Base-by-base conservation (phyloP, 2,888 invertebrate species). In the Athrips mouffetella region DNA sequence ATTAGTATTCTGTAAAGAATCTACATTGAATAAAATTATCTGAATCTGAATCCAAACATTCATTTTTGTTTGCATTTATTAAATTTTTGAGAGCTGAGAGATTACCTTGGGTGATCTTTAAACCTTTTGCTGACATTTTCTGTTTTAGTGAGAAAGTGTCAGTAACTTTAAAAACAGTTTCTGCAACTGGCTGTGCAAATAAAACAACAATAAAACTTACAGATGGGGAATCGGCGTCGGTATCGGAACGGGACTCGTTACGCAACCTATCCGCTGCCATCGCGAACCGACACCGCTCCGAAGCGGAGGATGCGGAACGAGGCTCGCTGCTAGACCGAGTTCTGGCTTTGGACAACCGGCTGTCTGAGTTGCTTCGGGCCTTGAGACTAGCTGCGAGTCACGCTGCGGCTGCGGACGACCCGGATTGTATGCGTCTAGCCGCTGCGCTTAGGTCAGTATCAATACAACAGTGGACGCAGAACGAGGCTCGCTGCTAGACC, bases 211-310 rank as follows among this genome's bases (percentile, higher is more conserved):
- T 45, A 15, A 6, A 23, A 1, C 5, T 48, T 44, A 0, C 57
- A 75, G 72, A 76, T 11, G 63, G 68, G 20, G 73, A 78, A 50
- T 79, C 77, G 0, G 74, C 63, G 6, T 80, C 75, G 52, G 88
- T 60, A 60, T 84, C 85, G 5, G 88, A 89, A 60, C 90, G 91
- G 58, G 94, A 94, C 66, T 94, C 94, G 33, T 89, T 95, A 33
- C 94, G 94, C 63, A 94, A 93, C 73, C 80, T 95, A 6, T 93
- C 94, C 0, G 94, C 94, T 60, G 93, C 94, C 46, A 94, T 94
- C 68, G 89, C 93, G 42, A 90, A 91, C 67, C 90, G 94, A 0
- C 94, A 94, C 65, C 91, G 92, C 58, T 89, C 90, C 52, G 92
- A 92, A 68, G 87, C 90, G 40, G 91, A 89, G 67, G 91, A 88